These are phyloP conservation scores for Tetanocera ferruginea DNA, from an alignment of 2,888 invertebrate species.

Conservation along the genomic window DNA sequence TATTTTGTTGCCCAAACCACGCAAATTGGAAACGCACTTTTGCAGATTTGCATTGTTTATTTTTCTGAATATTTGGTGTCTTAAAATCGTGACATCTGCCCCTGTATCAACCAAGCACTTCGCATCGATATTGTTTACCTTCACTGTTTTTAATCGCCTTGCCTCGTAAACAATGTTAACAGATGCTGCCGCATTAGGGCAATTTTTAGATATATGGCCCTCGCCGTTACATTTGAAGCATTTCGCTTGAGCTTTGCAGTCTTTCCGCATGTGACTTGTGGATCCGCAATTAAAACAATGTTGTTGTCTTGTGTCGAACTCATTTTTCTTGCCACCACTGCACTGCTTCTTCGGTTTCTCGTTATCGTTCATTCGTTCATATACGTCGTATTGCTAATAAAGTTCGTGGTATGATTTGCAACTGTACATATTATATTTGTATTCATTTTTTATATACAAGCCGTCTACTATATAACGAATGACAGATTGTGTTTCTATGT, in stretches of 20 bases:
- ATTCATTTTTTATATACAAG: constrained; percentile 32
- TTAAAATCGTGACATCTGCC: constrained; percentile 20
- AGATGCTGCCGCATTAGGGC: neutral
- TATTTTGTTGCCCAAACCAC: neutral
- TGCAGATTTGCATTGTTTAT: neutral
- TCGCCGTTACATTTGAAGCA: neutral
- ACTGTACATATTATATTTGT: constrained; percentile 37
- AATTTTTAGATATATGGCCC: neutral
- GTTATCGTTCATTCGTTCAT: constrained; percentile 27
- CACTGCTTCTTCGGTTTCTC: neutral
- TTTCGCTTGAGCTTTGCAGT: neutral
- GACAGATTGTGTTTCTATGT: constrained; percentile 33
- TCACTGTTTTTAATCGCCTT: neutral
- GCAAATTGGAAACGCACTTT: neutral
- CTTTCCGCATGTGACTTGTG: neutral
- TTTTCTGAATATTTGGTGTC: neutral
- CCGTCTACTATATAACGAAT: constrained; percentile 41
- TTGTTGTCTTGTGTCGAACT: constrained; percentile 13
- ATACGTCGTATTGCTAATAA: constrained; percentile 34
- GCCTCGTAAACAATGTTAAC: neutral
- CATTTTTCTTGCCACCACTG: neutral
- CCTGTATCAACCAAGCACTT: neutral
- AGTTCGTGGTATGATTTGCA: constrained; percentile 39
- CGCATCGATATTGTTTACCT: neutral
- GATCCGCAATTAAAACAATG: neutral